A percentile compares a stretch with the other conserved stretches of the same genome.
Evolutionary conservation across 1,140 invertebrate species (phyloP).

Genomic region (Eubasilissa regina): DNA sequence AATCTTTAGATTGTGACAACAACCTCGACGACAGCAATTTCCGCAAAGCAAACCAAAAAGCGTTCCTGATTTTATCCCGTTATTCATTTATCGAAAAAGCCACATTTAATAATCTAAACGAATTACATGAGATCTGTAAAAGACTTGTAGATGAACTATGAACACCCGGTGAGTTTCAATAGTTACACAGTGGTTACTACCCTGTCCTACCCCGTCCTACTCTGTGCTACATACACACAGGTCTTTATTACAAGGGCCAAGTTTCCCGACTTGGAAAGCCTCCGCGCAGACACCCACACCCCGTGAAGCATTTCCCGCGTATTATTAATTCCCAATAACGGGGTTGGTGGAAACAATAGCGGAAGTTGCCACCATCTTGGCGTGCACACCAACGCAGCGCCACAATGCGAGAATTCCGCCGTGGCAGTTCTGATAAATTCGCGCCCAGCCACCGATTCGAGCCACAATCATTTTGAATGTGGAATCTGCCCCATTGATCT

Average conservation of each 20-base stretch:
- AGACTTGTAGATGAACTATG: too few species aligned
- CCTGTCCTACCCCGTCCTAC: too few species aligned
- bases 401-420: constrained; percentile 17
- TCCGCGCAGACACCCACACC: background rate
- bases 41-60: too few species aligned
- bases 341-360: constrained; percentile 34
- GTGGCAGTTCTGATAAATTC: background rate
- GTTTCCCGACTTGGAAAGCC: constrained; percentile 28
- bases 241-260: constrained; percentile 29
- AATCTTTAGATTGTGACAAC: too few species aligned
- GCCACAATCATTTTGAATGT: too few species aligned
- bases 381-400: constrained; percentile 1
- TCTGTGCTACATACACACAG: constrained; percentile 2
- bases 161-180: background rate
- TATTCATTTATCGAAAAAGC: too few species aligned
- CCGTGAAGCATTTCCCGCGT: background rate
- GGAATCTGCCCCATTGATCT: too few species aligned
- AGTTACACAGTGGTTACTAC: background rate
- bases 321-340: constrained; percentile 42
- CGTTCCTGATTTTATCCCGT: too few species aligned
- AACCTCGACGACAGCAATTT: too few species aligned
- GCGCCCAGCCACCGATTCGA: background rate
- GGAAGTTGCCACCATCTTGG: constrained; percentile 35
- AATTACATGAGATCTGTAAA: too few species aligned
- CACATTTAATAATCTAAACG: too few species aligned